Conservation (phyloP, 2,113 vertebrate genomes). For the Pionites leucogaster region DNA sequence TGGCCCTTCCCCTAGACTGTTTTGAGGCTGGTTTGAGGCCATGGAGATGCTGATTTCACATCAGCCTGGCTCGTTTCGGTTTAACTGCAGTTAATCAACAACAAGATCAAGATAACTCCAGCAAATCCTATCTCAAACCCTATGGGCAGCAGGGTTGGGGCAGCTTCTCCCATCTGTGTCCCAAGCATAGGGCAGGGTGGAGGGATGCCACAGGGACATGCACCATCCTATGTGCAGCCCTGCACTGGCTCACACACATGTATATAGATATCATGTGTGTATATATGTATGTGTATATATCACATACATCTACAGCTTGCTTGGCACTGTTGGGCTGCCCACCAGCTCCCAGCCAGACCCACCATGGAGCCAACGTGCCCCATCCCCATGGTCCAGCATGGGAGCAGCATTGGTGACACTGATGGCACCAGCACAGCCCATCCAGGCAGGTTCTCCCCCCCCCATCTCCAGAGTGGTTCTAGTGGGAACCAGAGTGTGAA, state of each 20-base stretch:
- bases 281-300: neutral
- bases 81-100: neutral
- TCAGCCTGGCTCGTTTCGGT: neutral
- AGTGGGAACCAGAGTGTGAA: neutral
- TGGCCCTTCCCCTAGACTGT: neutral
- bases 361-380: fast-evolving
- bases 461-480: neutral
- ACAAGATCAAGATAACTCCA: neutral
- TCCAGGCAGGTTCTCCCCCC: neutral
- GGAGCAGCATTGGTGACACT: fast-evolving
- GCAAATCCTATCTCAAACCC: neutral
- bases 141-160: neutral
- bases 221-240: fast-evolving
- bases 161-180: neutral
- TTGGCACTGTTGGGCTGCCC: fast-evolving
- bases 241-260: fast-evolving
- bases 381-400: fast-evolving
- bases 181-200: neutral
- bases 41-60: neutral
- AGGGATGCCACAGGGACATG: fast-evolving
- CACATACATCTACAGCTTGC: fast-evolving
- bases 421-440: fast-evolving
- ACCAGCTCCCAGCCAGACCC: neutral
- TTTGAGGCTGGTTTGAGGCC: neutral
- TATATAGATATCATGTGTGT: neutral